These are phyloP conservation scores for Latrodectus elegans DNA, from an alignment of 2,888 invertebrate species.

Conservation along the genomic window DNA sequence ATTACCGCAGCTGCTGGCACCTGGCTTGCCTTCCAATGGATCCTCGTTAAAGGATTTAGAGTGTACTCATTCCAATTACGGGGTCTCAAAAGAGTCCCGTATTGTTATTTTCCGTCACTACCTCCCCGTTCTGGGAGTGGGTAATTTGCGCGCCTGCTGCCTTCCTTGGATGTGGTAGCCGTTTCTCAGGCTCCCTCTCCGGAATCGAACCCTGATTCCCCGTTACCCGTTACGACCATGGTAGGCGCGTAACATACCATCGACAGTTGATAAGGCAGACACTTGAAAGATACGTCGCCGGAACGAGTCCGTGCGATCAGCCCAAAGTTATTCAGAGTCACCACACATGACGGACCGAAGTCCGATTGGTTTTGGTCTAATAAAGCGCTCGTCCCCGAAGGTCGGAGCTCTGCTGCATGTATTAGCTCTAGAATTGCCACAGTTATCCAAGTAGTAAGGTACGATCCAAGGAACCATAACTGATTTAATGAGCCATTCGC, in stretches of 20 bases:
- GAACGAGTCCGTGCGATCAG: slow-evolving; percentile 61
- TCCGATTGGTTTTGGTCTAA: too few relatives aligned
- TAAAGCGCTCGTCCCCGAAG: too few relatives aligned
- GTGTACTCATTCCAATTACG: too few relatives aligned
- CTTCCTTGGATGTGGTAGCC: slow-evolving; percentile 83
- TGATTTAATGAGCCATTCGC: too few relatives aligned
- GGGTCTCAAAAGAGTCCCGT: too few relatives aligned
- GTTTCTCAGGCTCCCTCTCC: slow-evolving; percentile 83
- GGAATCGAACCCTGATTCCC: slow-evolving; percentile 85
- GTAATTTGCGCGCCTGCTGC: too few relatives aligned
- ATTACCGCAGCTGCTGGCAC: slow-evolving; percentile 84
- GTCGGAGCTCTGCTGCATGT: slow-evolving; percentile 79
- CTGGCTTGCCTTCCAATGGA: slow-evolving; percentile 82
- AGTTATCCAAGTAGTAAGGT: slow-evolving; percentile 78
- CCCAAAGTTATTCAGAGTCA: slow-evolving; percentile 66
- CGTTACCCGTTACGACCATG: slow-evolving; percentile 83
- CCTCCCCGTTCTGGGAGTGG: too few relatives aligned
- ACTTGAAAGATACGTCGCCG: slow-evolving; percentile 73
- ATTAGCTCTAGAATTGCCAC: slow-evolving; percentile 83
- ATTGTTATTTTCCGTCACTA: too few relatives aligned
- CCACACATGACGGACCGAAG: slow-evolving; percentile 8
- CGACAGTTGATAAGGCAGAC: slow-evolving; percentile 76
- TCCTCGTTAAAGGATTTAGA: slow-evolving; percentile 81
- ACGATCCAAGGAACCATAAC: slow-evolving; percentile 54
- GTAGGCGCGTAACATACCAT: slow-evolving; percentile 82